A percentile compares a stretch with the other conserved stretches of the same genome.
Conservation (phyloP, 1,140 invertebrate genomes). For the Drosophila tsacasi region DNA sequence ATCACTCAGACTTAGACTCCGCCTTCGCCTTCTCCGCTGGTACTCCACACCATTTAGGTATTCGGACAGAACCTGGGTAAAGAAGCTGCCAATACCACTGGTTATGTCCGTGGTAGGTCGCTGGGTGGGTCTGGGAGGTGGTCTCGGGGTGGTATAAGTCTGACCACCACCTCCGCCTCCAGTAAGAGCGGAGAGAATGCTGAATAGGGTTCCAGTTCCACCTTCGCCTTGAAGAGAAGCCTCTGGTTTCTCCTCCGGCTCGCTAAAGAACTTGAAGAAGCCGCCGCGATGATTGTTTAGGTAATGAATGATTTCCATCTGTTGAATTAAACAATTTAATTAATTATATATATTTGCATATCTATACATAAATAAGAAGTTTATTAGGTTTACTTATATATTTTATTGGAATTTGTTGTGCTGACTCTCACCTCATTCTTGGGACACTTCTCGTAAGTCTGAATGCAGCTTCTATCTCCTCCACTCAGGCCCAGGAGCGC, state of each 20-base stretch:
- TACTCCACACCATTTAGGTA: conserved; percentile 77
- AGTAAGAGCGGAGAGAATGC: conserved; percentile 74
- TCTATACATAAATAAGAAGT: not conserved
- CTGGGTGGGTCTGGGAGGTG: conserved; percentile 58
- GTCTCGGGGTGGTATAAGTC: conserved; percentile 46
- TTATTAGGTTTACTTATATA: too few species aligned
- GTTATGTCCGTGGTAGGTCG: conserved; percentile 73
- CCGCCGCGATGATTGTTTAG: conserved; percentile 94
- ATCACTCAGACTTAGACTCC: conserved; percentile 56
- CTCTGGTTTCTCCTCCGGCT: conserved; percentile 74
- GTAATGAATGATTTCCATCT: conserved; percentile 90
- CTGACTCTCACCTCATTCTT: conserved; percentile 86
- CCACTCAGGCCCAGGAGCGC: conserved; percentile 90
- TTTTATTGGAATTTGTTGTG: not conserved
- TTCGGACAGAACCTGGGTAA: conserved; percentile 75
- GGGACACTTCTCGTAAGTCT: conserved; percentile 90
- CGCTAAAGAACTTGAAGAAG: conserved; percentile 92
- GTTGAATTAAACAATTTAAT: not conserved
- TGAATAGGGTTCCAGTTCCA: conserved; percentile 66
- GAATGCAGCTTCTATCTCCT: conserved; percentile 87
- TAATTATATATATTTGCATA: not conserved
- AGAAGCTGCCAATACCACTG: conserved; percentile 79
- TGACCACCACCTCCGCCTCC: conserved; percentile 56
- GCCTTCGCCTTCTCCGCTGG: conserved; percentile 56
- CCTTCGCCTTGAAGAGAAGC: conserved; percentile 41